Conservation (phyloP, 2,797 vertebrate genomes). For the Scolopax rusticola region DNA sequence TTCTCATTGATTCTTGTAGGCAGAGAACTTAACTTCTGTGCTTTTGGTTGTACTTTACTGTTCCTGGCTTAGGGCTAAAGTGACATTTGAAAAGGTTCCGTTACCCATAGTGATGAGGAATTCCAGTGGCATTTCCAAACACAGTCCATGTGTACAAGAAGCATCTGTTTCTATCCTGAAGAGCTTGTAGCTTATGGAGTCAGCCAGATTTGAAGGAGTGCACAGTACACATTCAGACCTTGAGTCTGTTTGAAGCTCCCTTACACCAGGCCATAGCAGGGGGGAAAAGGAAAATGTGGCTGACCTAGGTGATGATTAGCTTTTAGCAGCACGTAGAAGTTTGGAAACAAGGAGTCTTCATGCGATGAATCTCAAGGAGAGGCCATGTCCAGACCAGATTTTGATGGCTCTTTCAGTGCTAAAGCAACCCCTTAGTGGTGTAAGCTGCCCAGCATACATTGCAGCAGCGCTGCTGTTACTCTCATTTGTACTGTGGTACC, state of each 20-base stretch:
- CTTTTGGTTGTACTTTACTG: slow-evolving; percentile 23
- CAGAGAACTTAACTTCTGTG: slow-evolving; percentile 25
- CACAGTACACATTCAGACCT: too few relatives aligned
- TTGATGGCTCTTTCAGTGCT: not conserved
- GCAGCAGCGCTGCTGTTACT: not conserved
- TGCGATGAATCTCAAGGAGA: not conserved
- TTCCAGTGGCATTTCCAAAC: not conserved
- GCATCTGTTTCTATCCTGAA: slow-evolving; percentile 22
- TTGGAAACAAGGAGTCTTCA: not conserved
- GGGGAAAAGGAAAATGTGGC: not conserved
- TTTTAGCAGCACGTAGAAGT: not conserved
- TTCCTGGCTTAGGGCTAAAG: slow-evolving; percentile 23
- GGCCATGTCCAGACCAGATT: not conserved
- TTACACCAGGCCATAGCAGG: not conserved
- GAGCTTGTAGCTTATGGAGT: not conserved
- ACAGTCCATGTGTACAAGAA: not conserved
- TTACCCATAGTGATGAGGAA: slow-evolving; percentile 5
- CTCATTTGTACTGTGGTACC: not conserved
- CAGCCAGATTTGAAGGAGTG: not conserved
- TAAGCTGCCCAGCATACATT: not conserved
- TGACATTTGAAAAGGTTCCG: not conserved
- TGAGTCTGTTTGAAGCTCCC: not conserved
- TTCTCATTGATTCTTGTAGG: slow-evolving; percentile 44
- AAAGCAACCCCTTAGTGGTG: not conserved
- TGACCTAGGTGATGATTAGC: not conserved